Base-by-base conservation (phyloP, 2,888 invertebrate genomes). In the Parnassius smintheus region DNA sequence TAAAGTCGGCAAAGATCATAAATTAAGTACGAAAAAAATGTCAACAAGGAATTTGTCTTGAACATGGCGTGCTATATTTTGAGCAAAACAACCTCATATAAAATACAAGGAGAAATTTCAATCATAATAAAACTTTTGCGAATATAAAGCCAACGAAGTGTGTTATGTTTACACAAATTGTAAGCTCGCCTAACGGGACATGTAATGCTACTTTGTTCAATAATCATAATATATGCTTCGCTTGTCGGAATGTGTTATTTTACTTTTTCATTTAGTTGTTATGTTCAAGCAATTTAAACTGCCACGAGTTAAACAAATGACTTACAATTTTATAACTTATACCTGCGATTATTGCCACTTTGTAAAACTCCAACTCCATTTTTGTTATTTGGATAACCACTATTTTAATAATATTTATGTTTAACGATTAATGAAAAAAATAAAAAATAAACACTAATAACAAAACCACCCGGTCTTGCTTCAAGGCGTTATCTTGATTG, bases 71-170 rank as follows among this genome's bases (percentile, higher is more conserved):
- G 54, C 22, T 46, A 59, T 64, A 48, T 56, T 35, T 52, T 42
- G 52, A 52, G 56, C 64, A 52, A 56, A 64, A 64, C 64, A 64
- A 60, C 60, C 64, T 64, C 56, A 13, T 56, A 46, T 22, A 45
- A 25, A 46, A 35, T 56, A 46, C 52, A 56, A 22, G 56, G 48
- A 59, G 59, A 59, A 59, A 64, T 64, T 64, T 64, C 64, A 59
- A 64, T 64, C 59, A 64, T 60, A 64, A 64, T 64, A 64, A 64
- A 64, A 64, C 64, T 59, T 56, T 56, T 52, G 50, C 56, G 46
- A 46, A 42, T 52, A 60, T 60, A 60, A 64, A 64, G 52, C 49
- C 64, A 56, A 48, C 56, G 59, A 44, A 59, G 59, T 63, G 55
- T 63, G 56, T 59, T 56, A 51, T 50, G 54, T 56, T 59, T 51